Evolutionary conservation across 2,888 invertebrate species (phyloP).

Genomic region (Prosapia bicincta): DNA sequence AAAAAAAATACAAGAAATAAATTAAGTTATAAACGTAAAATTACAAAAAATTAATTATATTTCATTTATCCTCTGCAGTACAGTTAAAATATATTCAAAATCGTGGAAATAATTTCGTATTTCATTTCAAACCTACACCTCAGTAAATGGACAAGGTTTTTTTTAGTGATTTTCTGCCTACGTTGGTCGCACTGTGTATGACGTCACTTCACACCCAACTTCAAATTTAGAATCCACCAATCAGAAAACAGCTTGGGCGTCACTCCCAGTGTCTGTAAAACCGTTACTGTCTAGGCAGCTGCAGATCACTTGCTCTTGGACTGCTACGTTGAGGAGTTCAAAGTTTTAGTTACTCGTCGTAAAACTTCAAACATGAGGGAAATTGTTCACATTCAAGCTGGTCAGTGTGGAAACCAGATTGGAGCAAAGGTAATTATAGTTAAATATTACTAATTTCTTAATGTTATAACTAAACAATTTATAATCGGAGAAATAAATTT

Average conservation of each 20-base stretch:
- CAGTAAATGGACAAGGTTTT: conserved; percentile 1
- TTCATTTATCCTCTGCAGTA: too few relatives aligned
- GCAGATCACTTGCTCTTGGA: conserved; percentile 23
- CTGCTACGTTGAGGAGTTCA: conserved; percentile 21
- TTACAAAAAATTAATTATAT: too few relatives aligned
- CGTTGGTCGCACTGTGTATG: conserved; percentile 26
- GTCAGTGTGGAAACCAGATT: conserved; percentile 90
- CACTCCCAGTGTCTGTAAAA: conserved; percentile 24
- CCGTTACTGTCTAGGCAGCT: conserved; percentile 20
- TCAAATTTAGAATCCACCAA: conserved; percentile 17
- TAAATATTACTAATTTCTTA: too few relatives aligned
- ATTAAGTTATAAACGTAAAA: too few relatives aligned
- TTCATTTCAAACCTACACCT: neutral
- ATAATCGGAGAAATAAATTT: too few relatives aligned
- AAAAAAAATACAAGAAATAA: too few relatives aligned
- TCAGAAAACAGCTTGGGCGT: conserved; percentile 28
- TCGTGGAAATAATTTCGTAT: neutral
- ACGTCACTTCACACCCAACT: conserved; percentile 26
- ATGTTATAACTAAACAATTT: too few relatives aligned
- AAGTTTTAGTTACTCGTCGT: conserved; percentile 22
- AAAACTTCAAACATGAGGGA: conserved; percentile 65
- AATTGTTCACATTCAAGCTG: conserved; percentile 87
- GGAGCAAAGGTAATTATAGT: conserved; percentile 73
- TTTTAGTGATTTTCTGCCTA: conserved; percentile 16
- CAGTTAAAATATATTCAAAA: neutral